Conservation (phyloP, 2,113 vertebrate genomes). For the Girardinichthys multiradiatus region DNA sequence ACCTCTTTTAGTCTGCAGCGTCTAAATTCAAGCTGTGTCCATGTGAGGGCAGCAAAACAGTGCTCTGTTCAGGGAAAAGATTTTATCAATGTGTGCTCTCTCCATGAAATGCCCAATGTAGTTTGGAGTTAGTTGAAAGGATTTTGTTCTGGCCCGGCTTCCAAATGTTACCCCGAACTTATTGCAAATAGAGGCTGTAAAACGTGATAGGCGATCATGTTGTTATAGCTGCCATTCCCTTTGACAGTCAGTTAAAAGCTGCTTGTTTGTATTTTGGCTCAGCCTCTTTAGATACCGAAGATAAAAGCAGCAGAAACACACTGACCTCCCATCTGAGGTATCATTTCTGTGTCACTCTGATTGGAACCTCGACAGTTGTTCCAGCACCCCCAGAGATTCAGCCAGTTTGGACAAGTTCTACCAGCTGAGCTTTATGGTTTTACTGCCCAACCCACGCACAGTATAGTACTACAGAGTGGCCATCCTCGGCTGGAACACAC, state of each 20-base stretch:
- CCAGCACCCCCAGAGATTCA: conserved; percentile 3
- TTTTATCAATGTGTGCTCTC: not conserved
- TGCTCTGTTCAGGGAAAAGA: not conserved
- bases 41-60: conserved; percentile 24
- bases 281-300: not conserved
- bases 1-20: not conserved
- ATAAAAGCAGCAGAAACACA: conserved; percentile 1
- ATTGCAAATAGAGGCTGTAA: not conserved
- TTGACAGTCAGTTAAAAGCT: not conserved
- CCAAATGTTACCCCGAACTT: not conserved
- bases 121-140: not conserved
- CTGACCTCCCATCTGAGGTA: conserved; percentile 2
- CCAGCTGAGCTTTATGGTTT: conserved; percentile 62
- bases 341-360: not conserved
- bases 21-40: not conserved
- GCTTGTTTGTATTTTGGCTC: not conserved
- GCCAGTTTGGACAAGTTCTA: conserved; percentile 41
- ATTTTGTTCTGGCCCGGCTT: not conserved
- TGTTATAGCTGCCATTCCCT: not conserved
- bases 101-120: not conserved
- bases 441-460: conserved; percentile 1
- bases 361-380: conserved; percentile 2
- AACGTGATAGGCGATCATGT: not conserved
- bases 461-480: conserved; percentile 1
- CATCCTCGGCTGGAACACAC: not conserved